phyloP scores from a whole-genome alignment of 2,113 vertebrate genomes.

The Pollachius pollachius region DNA sequence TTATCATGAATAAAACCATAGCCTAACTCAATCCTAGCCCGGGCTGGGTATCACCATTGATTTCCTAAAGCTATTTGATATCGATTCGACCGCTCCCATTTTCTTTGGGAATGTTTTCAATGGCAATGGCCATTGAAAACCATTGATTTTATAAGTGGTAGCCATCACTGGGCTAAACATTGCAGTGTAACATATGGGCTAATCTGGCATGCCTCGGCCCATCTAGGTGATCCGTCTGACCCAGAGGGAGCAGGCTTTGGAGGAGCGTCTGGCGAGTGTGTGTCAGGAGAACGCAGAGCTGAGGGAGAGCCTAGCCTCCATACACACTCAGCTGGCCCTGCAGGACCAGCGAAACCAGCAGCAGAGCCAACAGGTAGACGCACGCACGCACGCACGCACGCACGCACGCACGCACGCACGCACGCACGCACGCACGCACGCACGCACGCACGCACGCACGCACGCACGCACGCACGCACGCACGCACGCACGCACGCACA shows the following conservation, averaged over 20 bases:
- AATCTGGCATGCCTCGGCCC: neutral
- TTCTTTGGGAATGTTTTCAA: no score
- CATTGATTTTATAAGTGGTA: no score
- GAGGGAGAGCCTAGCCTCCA: slow-evolving; percentile 50
- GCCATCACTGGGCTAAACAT: no score
- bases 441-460: neutral
- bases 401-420: neutral
- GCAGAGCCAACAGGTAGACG: slow-evolving; percentile 60
- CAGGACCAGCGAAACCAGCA: slow-evolving; percentile 55
- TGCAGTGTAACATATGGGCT: no score
- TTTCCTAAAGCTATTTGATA: no score
- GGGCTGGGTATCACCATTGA: no score
- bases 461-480: neutral
- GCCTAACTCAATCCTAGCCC: no score
- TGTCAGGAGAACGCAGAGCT: slow-evolving; percentile 63
- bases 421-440: neutral
- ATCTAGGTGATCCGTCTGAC: slow-evolving; percentile 61
- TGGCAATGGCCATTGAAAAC: no score
- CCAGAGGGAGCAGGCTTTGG: slow-evolving; percentile 61
- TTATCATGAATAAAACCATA: no score
- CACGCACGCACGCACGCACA: neutral
- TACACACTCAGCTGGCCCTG: slow-evolving; percentile 52
- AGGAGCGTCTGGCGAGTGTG: slow-evolving; percentile 56
- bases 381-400: neutral
- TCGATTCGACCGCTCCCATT: no score